Base-by-base conservation (phyloP, 2,888 invertebrate genomes). In the Tinea pellionella region DNA sequence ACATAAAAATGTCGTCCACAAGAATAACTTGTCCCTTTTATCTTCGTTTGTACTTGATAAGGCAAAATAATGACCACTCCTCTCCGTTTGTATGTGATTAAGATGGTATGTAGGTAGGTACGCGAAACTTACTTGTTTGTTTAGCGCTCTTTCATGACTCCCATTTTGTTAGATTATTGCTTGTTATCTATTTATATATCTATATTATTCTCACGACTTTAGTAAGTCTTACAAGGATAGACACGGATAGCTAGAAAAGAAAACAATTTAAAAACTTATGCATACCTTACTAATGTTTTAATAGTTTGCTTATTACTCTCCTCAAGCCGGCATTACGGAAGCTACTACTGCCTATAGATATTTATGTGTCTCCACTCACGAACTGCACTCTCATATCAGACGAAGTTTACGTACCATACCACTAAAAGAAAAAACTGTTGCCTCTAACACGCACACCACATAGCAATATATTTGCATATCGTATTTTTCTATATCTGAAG, bases 1-100 rank as follows among this genome's bases (percentile, higher is more conserved):
- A 82, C 80, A 82, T 83, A 84, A 84, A 84, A 84, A 83, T 75
- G 81, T 79, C 83, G 77, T 82, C 80, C 72, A 72, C 72, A 72
- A 75, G 76, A 80, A 80, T 81, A 80, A 78, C 73, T 78, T 67
- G 71, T 67, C 65, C 71, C 75, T 74, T 81, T 81, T 80, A 80
- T 84, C 77, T 83, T 63, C 68, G 67, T 74, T 73, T 75, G 75
- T 77, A 75, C 74, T 74, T 80, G 84, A 84, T 84, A 84, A 83
- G 77, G 73, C 70, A 73, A 77, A 83, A 78, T 84, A 83, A 84
- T 82, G 83, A 81, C 78, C 68, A 67, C 72, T 75, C 77, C 81
- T 78, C 74, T 74, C 69, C 18, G 73, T 73, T 78, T 76, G 74
- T 78, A 74, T 71, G 68, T 69, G 75, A 78, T 82, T 80, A 78